Evolutionary conservation across 2,888 invertebrate species (phyloP).

Genomic region (Horisme vitalbata): DNA sequence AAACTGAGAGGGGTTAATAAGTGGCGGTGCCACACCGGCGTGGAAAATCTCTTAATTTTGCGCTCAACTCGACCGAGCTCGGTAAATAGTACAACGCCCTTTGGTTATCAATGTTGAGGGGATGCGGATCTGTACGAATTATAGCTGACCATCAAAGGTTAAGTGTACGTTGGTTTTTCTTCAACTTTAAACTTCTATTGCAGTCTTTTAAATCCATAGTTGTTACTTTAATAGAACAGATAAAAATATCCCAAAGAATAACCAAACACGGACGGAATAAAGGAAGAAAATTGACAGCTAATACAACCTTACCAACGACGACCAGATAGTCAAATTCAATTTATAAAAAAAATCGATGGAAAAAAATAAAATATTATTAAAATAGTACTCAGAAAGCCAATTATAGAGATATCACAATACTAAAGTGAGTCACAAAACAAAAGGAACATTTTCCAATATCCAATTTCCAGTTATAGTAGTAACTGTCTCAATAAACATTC

Average conservation of each 20-base stretch:
- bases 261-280: no score
- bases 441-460: slow-evolving; percentile 22
- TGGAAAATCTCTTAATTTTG: slow-evolving; percentile 75
- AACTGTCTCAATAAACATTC: slow-evolving; percentile 24
- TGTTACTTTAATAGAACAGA: no score
- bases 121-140: slow-evolving; percentile 14
- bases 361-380: slow-evolving; percentile 18
- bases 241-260: no score
- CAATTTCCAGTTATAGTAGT: slow-evolving; percentile 20
- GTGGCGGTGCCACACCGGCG: slow-evolving; percentile 61
- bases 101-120: slow-evolving; percentile 31
- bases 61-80: slow-evolving; percentile 44
- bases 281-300: no score
- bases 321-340: no score
- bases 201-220: neutral
- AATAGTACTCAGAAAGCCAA: slow-evolving; percentile 18
- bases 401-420: slow-evolving; percentile 22
- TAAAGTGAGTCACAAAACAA: slow-evolving; percentile 22
- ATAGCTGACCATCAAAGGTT: slow-evolving; percentile 7
- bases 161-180: neutral
- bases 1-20: slow-evolving; percentile 59
- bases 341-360: no score
- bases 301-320: no score
- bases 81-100: slow-evolving; percentile 37
- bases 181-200: neutral